Percentiles rank a stretch among this genome's conserved stretches.
phyloP scores from a whole-genome alignment of 2,888 invertebrate species.

The Digitonthophagus gazella region DNA sequence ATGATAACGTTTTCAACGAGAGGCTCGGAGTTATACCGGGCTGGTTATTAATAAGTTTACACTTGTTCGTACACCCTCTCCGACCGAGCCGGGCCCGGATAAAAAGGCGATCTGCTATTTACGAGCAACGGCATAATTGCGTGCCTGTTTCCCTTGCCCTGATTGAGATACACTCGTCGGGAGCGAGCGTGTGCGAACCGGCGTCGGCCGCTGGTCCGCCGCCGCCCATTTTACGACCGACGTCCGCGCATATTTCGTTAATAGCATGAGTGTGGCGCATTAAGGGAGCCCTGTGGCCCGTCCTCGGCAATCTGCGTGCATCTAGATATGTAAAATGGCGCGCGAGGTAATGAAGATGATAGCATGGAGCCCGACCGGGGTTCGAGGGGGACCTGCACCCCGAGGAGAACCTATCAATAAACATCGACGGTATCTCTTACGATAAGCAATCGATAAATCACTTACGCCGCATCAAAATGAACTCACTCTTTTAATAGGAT shows the following conservation, averaged over 20 bases:
- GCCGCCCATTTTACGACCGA: slow-evolving; percentile 36
- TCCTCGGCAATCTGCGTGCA: slow-evolving; percentile 50
- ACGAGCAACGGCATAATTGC: slow-evolving; percentile 47
- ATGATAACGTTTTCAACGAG: too few species aligned
- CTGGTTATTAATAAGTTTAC: not conserved
- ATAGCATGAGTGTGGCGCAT: slow-evolving; percentile 50
- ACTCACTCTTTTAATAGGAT: too few species aligned
- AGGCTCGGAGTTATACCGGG: not conserved
- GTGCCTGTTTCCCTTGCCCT: slow-evolving; percentile 41
- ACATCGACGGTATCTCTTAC: slow-evolving; percentile 33
- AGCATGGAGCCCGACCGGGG: slow-evolving; percentile 28
- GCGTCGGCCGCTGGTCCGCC: slow-evolving; percentile 29
- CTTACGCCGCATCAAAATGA: not conserved
- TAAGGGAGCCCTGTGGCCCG: slow-evolving; percentile 40
- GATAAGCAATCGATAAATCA: slow-evolving; percentile 31
- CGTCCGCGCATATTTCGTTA: slow-evolving; percentile 45
- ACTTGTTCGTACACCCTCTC: not conserved
- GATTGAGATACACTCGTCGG: slow-evolving; percentile 48
- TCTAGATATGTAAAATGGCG: slow-evolving; percentile 52
- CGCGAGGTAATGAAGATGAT: slow-evolving; percentile 40
- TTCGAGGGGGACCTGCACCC: slow-evolving; percentile 8
- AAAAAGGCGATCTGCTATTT: slow-evolving; percentile 34
- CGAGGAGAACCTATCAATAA: slow-evolving; percentile 31
- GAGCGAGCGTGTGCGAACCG: slow-evolving; percentile 6
- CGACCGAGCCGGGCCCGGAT: not conserved